Percentiles rank a stretch among this genome's conserved stretches.
Conservation (phyloP, 1,140 invertebrate genomes). For the Drosophila eugracilis region DNA sequence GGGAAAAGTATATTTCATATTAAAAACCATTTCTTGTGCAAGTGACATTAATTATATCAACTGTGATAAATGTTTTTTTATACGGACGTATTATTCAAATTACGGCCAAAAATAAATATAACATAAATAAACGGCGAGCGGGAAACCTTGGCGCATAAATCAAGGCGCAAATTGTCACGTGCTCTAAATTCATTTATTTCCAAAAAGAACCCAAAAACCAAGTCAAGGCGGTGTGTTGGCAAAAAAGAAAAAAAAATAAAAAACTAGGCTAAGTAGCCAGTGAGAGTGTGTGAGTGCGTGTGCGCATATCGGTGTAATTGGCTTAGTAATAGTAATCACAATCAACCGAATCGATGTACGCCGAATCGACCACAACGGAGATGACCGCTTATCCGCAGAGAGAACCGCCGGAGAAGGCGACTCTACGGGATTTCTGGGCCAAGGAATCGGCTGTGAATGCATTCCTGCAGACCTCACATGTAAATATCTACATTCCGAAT, state of each 20-base stretch:
- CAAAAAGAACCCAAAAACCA: constrained; percentile 46
- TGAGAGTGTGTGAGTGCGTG: constrained; percentile 9
- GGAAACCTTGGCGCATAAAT: constrained; percentile 55
- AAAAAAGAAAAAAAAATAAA: constrained; percentile 53
- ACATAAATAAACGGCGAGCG: constrained; percentile 53
- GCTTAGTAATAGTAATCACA: constrained; percentile 40
- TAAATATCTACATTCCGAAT: constrained; percentile 49
- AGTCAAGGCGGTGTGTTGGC: constrained; percentile 61
- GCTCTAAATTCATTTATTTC: constrained; percentile 78
- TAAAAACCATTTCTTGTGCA: constrained; percentile 43
- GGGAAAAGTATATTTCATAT: too few relatives aligned
- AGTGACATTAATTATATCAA: constrained; percentile 74
- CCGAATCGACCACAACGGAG: constrained; percentile 78
- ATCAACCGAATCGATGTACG: constrained; percentile 64
- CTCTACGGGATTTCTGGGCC: constrained; percentile 80
- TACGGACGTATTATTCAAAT: constrained; percentile 73
- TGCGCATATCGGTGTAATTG: constrained; percentile 33
- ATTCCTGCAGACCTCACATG: constrained; percentile 73
- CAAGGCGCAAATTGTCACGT: constrained; percentile 68
- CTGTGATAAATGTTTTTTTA: constrained; percentile 74
- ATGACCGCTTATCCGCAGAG: constrained; percentile 70
- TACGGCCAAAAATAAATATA: constrained; percentile 28
- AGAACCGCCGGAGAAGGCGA: constrained; percentile 61
- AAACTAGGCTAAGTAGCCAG: constrained; percentile 68
- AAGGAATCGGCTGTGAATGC: constrained; percentile 81